A percentile compares a stretch with the other conserved stretches of the same genome.
Evolutionary conservation across 2,797 vertebrate species (phyloP).

Genomic region (Linurgus olivaceus): DNA sequence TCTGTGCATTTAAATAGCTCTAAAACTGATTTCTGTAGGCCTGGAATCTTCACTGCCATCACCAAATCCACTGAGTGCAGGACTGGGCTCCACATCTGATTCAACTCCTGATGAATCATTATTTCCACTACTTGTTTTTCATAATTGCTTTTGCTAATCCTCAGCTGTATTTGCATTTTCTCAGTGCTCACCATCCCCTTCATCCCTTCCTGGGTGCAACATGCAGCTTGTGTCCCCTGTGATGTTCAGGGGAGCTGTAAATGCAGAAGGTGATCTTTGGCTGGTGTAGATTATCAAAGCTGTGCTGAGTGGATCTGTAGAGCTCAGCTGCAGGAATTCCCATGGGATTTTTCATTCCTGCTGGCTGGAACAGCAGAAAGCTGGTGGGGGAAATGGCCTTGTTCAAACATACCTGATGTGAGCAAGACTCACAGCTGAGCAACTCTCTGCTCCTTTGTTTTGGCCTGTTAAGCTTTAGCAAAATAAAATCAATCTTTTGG

Average conservation of each 20-base stretch:
- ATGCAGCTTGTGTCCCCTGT: background rate
- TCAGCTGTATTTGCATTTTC: background rate
- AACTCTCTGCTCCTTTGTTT: background rate
- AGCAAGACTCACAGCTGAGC: background rate
- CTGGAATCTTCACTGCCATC: background rate
- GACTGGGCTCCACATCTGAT: background rate
- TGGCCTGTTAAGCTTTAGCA: background rate
- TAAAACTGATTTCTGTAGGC: background rate
- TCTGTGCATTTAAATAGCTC: background rate
- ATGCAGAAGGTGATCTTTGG: background rate
- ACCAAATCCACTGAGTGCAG: background rate
- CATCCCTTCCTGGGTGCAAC: background rate
- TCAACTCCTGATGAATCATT: background rate
- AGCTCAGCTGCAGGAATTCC: background rate
- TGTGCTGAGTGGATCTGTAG: background rate
- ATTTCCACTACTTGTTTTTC: slow-evolving; percentile 9
- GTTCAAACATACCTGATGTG: background rate
- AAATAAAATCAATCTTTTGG: background rate
- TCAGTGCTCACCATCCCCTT: background rate
- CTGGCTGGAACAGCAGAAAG: background rate
- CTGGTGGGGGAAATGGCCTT: background rate
- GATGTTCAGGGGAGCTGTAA: background rate
- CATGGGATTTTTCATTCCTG: background rate
- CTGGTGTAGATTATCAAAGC: background rate
- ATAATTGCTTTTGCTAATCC: slow-evolving; percentile 30